Conservation (phyloP, 2,888 invertebrate genomes). For the Nemurella pictetii region DNA sequence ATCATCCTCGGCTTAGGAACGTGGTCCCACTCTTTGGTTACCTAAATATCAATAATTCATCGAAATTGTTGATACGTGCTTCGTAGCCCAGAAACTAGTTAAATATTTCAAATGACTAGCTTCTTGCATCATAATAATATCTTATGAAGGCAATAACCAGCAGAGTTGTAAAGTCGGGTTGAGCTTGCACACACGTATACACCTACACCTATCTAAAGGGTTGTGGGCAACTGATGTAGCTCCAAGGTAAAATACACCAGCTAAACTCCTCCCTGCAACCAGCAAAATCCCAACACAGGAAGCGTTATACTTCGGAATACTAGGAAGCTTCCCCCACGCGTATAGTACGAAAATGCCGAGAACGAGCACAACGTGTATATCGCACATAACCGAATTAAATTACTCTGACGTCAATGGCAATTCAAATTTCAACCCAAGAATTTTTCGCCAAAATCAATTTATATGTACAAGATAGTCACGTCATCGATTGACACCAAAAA, state of each 20-base stretch:
- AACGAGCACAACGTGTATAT: no score
- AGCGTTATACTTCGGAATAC: not conserved
- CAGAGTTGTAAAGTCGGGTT: not conserved
- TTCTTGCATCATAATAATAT: not conserved
- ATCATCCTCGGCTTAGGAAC: not conserved
- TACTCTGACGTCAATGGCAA: not conserved
- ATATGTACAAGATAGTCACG: not conserved
- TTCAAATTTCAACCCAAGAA: not conserved
- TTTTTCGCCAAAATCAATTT: not conserved
- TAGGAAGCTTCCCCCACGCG: not conserved
- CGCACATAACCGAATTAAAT: not conserved
- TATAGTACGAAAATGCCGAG: not conserved
- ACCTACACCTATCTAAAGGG: no score
- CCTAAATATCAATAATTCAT: not conserved
- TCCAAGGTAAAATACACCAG: no score
- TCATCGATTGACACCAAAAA: not conserved
- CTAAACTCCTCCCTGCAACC: no score
- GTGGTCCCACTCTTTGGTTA: not conserved
- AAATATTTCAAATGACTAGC: not conserved
- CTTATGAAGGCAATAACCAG: not conserved
- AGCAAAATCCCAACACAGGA: not conserved
- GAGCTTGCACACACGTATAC: not conserved
- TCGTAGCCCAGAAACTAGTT: not conserved
- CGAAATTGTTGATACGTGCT: not conserved
- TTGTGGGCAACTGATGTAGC: no score